Evolutionary conservation across 2,888 invertebrate species (phyloP).

Genomic region (Mechanitis messenoides): DNA sequence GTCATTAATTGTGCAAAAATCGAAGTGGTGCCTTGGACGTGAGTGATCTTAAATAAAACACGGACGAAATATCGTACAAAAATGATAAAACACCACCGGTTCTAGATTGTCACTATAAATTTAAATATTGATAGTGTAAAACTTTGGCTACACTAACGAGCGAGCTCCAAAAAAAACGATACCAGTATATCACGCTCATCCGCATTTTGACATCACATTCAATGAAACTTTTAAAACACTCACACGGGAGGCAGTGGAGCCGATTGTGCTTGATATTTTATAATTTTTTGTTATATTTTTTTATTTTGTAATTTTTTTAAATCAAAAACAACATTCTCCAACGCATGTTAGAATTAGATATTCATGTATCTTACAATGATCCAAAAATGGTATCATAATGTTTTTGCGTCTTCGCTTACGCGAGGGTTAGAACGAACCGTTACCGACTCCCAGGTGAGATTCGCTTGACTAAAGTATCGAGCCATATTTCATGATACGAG

Average conservation of each 20-base stretch:
- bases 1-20: conserved; percentile 42
- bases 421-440: conserved; percentile 28
- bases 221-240: conserved; percentile 50
- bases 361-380: conserved; percentile 11
- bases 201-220: conserved; percentile 55
- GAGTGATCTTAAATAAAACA: conserved; percentile 37
- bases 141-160: conserved; percentile 63
- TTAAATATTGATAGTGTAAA: conserved; percentile 59
- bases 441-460: conserved; percentile 29
- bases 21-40: conserved; percentile 19
- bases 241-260: conserved; percentile 49
- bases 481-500: conserved; percentile 30
- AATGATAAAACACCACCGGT: conserved; percentile 39
- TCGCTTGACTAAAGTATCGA: conserved; percentile 34
- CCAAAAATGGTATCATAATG: conserved; percentile 13
- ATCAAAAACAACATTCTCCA: not conserved
- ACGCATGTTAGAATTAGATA: conserved; percentile 8
- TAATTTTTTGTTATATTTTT: not conserved
- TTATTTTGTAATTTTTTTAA: not conserved
- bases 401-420: conserved; percentile 17
- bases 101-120: conserved; percentile 57
- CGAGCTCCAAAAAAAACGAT: conserved; percentile 61
- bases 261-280: conserved; percentile 26
- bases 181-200: conserved; percentile 71
- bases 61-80: conserved; percentile 32